Percentiles rank a stretch among this genome's conserved stretches.
phyloP scores from a whole-genome alignment of 2,888 invertebrate genomes.

The Trachelus stipa region DNA sequence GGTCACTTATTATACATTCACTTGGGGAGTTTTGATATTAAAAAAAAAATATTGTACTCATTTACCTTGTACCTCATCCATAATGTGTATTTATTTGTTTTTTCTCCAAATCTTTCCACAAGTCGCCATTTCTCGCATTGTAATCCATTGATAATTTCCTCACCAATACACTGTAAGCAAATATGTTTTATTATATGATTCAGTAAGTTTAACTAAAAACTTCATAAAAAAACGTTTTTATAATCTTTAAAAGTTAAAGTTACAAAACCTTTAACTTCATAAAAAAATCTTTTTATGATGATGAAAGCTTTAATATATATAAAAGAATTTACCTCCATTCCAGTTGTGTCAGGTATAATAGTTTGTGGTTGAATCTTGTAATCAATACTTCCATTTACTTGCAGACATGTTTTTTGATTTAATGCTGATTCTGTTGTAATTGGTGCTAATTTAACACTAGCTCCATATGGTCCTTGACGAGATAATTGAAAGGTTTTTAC shows the following conservation, averaged over 20 bases:
- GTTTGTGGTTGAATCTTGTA: conserved; percentile 76
- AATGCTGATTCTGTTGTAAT: conserved; percentile 80
- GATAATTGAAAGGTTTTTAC: conserved; percentile 90
- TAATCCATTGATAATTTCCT: conserved; percentile 78
- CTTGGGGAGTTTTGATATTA: background rate
- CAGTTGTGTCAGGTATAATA: conserved; percentile 83
- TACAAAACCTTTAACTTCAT: no score
- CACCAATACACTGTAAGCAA: conserved; percentile 67
- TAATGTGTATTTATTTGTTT: conserved; percentile 88
- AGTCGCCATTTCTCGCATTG: conserved; percentile 84
- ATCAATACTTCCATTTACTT: conserved; percentile 81
- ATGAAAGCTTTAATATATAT: conserved; percentile 6
- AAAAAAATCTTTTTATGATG: conserved; percentile 13
- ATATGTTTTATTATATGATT: conserved; percentile 19
- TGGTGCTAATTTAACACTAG: conserved; percentile 85
- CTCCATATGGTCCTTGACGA: conserved; percentile 74
- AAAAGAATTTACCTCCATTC: conserved; percentile 73
- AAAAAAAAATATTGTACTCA: conserved; percentile 9
- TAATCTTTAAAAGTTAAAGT: no score
- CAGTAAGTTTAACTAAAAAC: conserved; percentile 15
- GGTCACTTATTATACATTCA: conserved; percentile 1
- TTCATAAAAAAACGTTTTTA: conserved; percentile 14
- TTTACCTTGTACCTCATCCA: conserved; percentile 82
- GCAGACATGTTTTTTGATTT: conserved; percentile 84
- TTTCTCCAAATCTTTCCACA: conserved; percentile 77